Conservation (phyloP, 2,797 vertebrate genomes). For the Paramormyrops hopkinsi region DNA sequence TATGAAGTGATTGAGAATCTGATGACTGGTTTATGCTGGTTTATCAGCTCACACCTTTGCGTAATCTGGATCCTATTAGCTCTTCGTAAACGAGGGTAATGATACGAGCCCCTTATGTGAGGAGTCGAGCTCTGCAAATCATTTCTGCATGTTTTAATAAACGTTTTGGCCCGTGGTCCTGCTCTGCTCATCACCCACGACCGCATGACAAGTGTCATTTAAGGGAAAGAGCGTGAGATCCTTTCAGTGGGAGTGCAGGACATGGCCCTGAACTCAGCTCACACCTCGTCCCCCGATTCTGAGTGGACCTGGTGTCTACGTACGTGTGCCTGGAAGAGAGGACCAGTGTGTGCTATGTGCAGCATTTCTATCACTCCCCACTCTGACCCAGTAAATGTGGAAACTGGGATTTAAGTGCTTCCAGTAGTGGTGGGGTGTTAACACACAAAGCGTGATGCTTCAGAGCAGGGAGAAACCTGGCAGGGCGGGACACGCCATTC, state of each 20-base stretch:
- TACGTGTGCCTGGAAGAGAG: neutral
- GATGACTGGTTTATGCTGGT: constrained; percentile 13
- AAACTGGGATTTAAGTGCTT: neutral
- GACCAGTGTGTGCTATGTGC: neutral
- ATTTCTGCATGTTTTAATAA: constrained; percentile 33
- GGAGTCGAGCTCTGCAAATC: constrained; percentile 23
- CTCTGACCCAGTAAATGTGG: neutral
- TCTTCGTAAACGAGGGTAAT: constrained; percentile 22
- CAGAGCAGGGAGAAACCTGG: neutral
- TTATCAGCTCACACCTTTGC: constrained; percentile 8
- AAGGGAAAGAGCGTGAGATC: neutral
- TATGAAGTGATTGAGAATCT: neutral
- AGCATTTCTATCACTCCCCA: neutral
- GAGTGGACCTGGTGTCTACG: neutral
- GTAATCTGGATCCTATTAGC: constrained; percentile 34
- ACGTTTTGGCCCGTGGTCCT: constrained; percentile 14
- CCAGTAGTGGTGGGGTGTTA: neutral
- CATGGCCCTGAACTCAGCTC: neutral
- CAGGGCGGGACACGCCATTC: neutral
- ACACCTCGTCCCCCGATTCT: neutral
- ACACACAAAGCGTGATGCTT: neutral
- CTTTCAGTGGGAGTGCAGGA: neutral
- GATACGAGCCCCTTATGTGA: constrained; percentile 10
- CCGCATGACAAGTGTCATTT: neutral
- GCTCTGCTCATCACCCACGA: neutral